These are phyloP conservation scores for Acleris emargana DNA, from an alignment of 2,888 invertebrate species.

Conservation along the genomic window DNA sequence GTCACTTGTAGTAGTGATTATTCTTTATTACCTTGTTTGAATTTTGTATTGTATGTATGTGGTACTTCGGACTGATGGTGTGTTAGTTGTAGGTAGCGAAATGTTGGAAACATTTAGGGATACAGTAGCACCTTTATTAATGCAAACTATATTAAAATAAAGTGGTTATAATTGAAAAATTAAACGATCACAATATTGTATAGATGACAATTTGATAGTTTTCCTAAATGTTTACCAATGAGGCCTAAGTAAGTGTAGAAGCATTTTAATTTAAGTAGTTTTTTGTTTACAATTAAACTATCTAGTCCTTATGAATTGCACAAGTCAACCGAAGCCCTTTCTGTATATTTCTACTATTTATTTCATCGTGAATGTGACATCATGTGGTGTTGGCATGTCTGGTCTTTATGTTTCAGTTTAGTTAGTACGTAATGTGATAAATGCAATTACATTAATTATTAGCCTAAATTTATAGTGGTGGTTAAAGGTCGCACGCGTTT, in stretches of 20 bases:
- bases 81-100: slow-evolving; percentile 21
- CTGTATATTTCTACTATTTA: slow-evolving; percentile 18
- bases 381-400: too few relatives aligned
- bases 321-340: slow-evolving; percentile 12
- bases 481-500: too few relatives aligned
- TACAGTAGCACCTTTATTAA: not conserved
- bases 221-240: slow-evolving; percentile 15
- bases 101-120: slow-evolving; percentile 20
- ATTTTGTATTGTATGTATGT: slow-evolving; percentile 3
- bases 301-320: slow-evolving; percentile 27
- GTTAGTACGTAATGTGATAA: not conserved
- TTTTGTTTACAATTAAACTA: slow-evolving; percentile 8
- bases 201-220: not conserved
- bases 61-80: slow-evolving; percentile 4
- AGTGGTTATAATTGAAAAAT: not conserved
- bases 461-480: not conserved
- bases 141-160: too few relatives aligned
- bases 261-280: slow-evolving; percentile 17
- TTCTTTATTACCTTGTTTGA: not conserved
- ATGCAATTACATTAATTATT: not conserved
- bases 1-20: not conserved
- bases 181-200: not conserved
- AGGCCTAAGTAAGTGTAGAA: slow-evolving; percentile 21
- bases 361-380: not conserved
- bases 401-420: too few relatives aligned